Evolutionary conservation across 2,888 invertebrate species (phyloP).

Genomic region (Diaperis boleti): DNA sequence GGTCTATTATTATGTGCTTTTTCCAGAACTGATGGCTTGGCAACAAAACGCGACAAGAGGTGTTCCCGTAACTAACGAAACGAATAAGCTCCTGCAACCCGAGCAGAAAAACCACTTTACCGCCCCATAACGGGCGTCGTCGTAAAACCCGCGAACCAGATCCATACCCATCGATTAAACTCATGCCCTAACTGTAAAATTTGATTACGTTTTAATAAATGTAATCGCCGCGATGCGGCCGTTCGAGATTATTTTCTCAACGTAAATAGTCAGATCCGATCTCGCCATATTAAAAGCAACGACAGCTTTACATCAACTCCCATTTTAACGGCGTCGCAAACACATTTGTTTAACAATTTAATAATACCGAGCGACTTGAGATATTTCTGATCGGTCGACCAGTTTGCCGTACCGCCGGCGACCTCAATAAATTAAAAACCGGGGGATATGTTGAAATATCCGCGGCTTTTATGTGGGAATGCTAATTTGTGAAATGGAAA

Average conservation of each 20-base stretch:
- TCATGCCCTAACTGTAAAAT: background rate
- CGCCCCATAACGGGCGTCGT: too few species aligned
- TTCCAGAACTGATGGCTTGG: too few species aligned
- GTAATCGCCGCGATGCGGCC: background rate
- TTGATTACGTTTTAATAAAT: background rate
- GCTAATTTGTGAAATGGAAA: too few species aligned
- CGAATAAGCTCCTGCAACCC: too few species aligned
- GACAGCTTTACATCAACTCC: constrained; percentile 15
- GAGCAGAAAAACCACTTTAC: too few species aligned
- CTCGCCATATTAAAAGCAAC: constrained; percentile 7
- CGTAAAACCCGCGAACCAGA: too few species aligned
- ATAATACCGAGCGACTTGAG: constrained; percentile 16
- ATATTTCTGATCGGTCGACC: constrained; percentile 29
- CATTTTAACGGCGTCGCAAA: constrained; percentile 20
- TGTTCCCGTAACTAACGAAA: too few species aligned
- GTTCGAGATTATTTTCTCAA: background rate
- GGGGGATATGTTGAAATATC: constrained; percentile 28
- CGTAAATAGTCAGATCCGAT: background rate
- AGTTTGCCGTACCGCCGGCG: constrained; percentile 29
- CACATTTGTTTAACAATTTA: constrained; percentile 31
- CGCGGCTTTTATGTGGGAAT: too few species aligned
- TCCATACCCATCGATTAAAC: too few species aligned
- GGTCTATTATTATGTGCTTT: too few species aligned
- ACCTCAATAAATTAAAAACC: constrained; percentile 37
- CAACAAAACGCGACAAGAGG: too few species aligned